phyloP scores from a whole-genome alignment of 2,888 invertebrate species.

The Yponomeuta sedellus region DNA sequence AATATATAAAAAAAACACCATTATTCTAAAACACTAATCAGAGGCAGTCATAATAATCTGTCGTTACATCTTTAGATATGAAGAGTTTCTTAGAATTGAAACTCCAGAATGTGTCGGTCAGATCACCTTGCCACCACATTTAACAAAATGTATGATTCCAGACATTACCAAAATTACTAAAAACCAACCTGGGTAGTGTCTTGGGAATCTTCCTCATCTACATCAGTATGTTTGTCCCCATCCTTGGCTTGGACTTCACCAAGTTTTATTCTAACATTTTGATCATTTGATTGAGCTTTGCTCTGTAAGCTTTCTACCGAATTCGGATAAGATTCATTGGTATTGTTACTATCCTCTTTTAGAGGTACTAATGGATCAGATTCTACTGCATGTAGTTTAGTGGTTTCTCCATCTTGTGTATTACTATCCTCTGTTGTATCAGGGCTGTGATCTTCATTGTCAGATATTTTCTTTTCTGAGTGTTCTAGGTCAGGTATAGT shows the following conservation, averaged over 20 bases:
- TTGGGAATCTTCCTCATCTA: background rate
- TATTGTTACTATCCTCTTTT: slow-evolving; percentile 33
- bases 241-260: background rate
- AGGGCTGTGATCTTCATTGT: background rate
- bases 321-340: slow-evolving; percentile 36
- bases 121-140: too few species aligned
- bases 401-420: background rate
- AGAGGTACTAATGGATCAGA: slow-evolving; percentile 22
- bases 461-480: slow-evolving; percentile 24
- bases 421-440: background rate
- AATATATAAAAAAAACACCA: too few species aligned
- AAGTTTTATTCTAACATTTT: background rate
- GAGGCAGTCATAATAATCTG: too few species aligned
- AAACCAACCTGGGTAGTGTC: background rate
- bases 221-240: background rate
- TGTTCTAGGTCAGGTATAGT: slow-evolving; percentile 20
- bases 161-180: background rate
- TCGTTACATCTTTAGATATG: too few species aligned
- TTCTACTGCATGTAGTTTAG: background rate
- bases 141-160: too few species aligned
- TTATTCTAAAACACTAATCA: too few species aligned
- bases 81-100: too few species aligned
- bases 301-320: slow-evolving; percentile 19
- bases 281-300: background rate
- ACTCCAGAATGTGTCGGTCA: too few species aligned